Evolutionary conservation across 2,888 invertebrate species (phyloP).

Genomic region (Griposia aprilina): DNA sequence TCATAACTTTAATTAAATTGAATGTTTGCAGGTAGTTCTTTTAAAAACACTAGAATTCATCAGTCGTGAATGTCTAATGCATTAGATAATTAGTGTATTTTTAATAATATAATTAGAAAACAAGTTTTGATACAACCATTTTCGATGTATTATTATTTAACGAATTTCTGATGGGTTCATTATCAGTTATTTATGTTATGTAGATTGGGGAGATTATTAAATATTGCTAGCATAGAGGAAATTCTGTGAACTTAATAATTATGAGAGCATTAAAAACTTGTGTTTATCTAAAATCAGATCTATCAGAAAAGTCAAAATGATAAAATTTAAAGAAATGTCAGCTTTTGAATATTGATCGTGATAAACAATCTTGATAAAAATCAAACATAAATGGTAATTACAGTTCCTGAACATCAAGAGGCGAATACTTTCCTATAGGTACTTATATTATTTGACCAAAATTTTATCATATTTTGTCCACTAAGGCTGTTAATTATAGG

Average conservation of each 20-base stretch:
- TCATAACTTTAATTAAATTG: not conserved
- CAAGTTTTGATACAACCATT: conserved; percentile 9
- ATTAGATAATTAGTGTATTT: not conserved
- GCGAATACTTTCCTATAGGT: not conserved
- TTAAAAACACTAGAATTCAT: not conserved
- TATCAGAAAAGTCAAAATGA: not conserved
- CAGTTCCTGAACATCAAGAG: not conserved
- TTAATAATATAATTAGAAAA: not conserved
- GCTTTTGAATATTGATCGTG: too few relatives aligned
- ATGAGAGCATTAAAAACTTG: conserved; percentile 2
- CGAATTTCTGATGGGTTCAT: not conserved
- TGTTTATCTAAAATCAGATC: conserved; percentile 11
- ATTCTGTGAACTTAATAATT: not conserved
- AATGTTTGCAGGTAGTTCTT: not conserved
- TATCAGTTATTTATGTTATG: not conserved
- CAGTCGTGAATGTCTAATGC: not conserved
- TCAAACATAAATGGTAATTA: not conserved
- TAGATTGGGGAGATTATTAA: not conserved
- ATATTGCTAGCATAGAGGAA: not conserved
- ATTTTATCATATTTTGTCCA: not conserved
- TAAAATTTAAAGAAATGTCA: not conserved
- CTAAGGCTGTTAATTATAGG: not conserved
- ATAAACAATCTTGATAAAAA: not conserved
- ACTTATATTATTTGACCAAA: not conserved
- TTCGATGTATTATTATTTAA: conserved; percentile 2